Evolutionary conservation across 2,888 invertebrate genomes (phyloP).

Genomic region (Acrobeloides nanus): DNA sequence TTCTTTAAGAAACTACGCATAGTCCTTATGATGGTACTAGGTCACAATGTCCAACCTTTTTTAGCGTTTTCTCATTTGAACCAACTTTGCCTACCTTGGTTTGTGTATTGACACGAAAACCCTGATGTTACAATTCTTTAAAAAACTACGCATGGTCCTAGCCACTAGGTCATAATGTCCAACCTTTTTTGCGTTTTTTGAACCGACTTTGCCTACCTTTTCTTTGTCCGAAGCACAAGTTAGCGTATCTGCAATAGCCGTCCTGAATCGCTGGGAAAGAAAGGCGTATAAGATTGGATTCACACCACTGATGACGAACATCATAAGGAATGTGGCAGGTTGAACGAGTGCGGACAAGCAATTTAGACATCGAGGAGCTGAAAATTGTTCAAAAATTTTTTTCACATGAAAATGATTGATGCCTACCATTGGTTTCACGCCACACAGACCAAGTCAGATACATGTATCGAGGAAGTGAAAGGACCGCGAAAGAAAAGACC

Average conservation of each 20-base stretch:
- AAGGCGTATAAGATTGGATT: constrained; percentile 85
- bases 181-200: too few relatives aligned
- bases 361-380: constrained; percentile 7
- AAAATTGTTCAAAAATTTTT: constrained; percentile 4
- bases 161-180: too few relatives aligned
- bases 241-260: constrained; percentile 74
- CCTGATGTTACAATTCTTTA: too few relatives aligned
- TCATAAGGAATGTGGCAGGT: constrained; percentile 75
- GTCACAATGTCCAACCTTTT: too few relatives aligned
- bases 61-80: too few relatives aligned
- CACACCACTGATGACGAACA: constrained; percentile 81
- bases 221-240: constrained; percentile 56
- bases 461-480: constrained; percentile 80
- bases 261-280: constrained; percentile 72
- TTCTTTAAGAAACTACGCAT: too few relatives aligned
- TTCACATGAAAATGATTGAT: not conserved
- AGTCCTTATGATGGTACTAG: too few relatives aligned
- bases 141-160: too few relatives aligned
- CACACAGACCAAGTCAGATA: constrained; percentile 57
- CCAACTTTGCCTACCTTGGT: too few relatives aligned
- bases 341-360: constrained; percentile 33
- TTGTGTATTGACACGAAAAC: too few relatives aligned
- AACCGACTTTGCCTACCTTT: constrained; percentile 20
- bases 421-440: constrained; percentile 40
- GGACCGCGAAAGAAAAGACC: constrained; percentile 77